phyloP scores from a whole-genome alignment of 2,797 vertebrate species.

The Labroides dimidiatus region DNA sequence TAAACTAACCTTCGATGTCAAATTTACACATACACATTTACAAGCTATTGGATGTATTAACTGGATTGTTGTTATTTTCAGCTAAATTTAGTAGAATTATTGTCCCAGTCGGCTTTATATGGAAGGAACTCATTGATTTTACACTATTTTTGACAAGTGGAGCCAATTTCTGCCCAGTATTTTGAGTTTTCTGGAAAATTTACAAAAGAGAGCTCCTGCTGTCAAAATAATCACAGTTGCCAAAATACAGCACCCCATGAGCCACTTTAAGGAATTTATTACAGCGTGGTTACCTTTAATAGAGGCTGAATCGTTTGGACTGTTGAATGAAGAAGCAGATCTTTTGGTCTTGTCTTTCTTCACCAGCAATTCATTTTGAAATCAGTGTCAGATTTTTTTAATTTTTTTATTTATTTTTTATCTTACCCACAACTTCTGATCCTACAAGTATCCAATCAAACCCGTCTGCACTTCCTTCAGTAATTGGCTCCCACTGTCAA shows the following conservation, averaged over 20 bases:
- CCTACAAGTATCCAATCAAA: conserved; percentile 21
- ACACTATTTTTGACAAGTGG: conserved; percentile 9
- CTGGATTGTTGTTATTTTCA: neutral
- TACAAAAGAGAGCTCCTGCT: conserved; percentile 1
- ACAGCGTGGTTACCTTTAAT: conserved; percentile 3
- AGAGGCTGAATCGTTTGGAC: conserved; percentile 11
- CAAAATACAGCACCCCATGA: conserved; percentile 1
- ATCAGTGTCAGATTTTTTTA: conserved; percentile 5
- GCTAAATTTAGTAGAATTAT: neutral
- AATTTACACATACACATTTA: too few relatives aligned
- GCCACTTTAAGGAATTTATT: conserved; percentile 11
- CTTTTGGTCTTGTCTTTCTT: neutral
- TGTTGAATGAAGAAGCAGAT: neutral
- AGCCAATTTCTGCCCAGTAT: neutral
- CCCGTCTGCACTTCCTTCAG: conserved; percentile 5
- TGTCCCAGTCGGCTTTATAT: neutral
- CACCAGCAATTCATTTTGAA: neutral
- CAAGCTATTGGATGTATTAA: too few relatives aligned
- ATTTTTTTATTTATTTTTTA: neutral
- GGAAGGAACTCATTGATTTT: conserved; percentile 18
- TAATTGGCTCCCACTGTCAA: conserved; percentile 39
- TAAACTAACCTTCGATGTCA: too few relatives aligned
- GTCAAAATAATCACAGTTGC: conserved; percentile 13
- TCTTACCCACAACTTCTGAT: neutral
- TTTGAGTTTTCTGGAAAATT: conserved; percentile 8